phyloP scores from a whole-genome alignment of 2,797 vertebrate species.

The Crax fasciolata region DNA sequence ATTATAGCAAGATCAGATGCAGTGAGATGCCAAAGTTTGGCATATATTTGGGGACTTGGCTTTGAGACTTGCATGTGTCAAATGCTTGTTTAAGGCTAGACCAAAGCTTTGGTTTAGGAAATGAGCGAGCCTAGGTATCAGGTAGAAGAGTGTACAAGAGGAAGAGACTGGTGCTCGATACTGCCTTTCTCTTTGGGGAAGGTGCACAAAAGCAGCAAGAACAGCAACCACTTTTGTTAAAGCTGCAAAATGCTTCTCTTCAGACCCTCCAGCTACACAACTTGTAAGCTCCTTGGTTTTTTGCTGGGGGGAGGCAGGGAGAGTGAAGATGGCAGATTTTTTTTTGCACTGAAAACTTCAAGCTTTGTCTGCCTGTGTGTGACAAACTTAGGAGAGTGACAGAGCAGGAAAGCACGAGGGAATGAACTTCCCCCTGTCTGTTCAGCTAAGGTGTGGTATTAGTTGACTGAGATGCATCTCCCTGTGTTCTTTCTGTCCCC shows the following conservation, averaged over 20 bases:
- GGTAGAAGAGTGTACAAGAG: not conserved
- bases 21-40: not conserved
- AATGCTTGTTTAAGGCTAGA: not conserved
- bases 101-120: not conserved
- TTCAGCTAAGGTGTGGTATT: not conserved
- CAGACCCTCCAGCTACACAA: not conserved
- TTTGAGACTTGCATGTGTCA: not conserved
- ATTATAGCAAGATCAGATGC: accelerated
- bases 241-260: not conserved
- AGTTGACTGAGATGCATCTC: not conserved
- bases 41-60: not conserved
- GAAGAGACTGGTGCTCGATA: not conserved
- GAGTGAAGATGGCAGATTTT: not conserved
- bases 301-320: not conserved
- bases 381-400: not conserved
- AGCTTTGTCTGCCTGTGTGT: not conserved
- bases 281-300: not conserved
- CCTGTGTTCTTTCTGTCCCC: not conserved
- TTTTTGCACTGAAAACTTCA: not conserved
- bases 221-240: not conserved
- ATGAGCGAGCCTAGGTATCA: not conserved
- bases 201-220: not conserved
- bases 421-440: not conserved
- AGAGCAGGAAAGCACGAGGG: not conserved
- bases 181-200: not conserved